Evolutionary conservation across 1,140 invertebrate genomes (phyloP).

Genomic region (Nephila pilipes): DNA sequence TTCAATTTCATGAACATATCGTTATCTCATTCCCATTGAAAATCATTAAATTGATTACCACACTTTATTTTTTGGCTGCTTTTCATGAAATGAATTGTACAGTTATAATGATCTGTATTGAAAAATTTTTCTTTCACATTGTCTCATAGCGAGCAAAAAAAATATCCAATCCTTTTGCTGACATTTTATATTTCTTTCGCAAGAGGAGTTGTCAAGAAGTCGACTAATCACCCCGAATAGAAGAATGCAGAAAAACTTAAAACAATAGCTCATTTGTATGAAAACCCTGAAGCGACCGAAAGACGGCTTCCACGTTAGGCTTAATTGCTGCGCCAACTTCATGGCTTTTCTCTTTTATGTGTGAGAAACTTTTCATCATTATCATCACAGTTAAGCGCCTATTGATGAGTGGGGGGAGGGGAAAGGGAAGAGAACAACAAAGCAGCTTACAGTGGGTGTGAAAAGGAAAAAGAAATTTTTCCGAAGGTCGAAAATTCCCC

Average conservation of each 20-base stretch:
- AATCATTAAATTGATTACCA: slow-evolving; percentile 32
- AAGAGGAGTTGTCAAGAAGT: slow-evolving; percentile 55
- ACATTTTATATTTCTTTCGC: slow-evolving; percentile 59
- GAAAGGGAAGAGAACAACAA: background rate
- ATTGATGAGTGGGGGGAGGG: slow-evolving; percentile 50
- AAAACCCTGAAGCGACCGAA: slow-evolving; percentile 72
- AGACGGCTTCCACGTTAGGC: slow-evolving; percentile 60
- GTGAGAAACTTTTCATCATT: slow-evolving; percentile 75
- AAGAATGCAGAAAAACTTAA: slow-evolving; percentile 67
- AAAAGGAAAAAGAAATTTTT: slow-evolving; percentile 20
- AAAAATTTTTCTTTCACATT: slow-evolving; percentile 37
- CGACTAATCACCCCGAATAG: slow-evolving; percentile 68
- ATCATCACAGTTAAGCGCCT: slow-evolving; percentile 71
- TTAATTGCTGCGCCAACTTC: slow-evolving; percentile 68
- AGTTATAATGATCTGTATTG: slow-evolving; percentile 35
- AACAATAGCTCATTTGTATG: slow-evolving; percentile 76
- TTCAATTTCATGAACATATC: background rate
- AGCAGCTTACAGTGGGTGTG: slow-evolving; percentile 54
- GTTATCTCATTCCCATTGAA: background rate
- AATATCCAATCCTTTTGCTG: slow-evolving; percentile 49
- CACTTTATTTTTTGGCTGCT: background rate
- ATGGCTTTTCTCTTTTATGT: slow-evolving; percentile 51
- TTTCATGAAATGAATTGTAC: slow-evolving; percentile 12
- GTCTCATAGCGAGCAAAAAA: background rate
- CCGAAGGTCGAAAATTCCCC: slow-evolving; percentile 28